A percentile compares a stretch with the other conserved stretches of the same genome.
Conservation (phyloP, 2,113 vertebrate species). For the Anser brachyrhynchus region DNA sequence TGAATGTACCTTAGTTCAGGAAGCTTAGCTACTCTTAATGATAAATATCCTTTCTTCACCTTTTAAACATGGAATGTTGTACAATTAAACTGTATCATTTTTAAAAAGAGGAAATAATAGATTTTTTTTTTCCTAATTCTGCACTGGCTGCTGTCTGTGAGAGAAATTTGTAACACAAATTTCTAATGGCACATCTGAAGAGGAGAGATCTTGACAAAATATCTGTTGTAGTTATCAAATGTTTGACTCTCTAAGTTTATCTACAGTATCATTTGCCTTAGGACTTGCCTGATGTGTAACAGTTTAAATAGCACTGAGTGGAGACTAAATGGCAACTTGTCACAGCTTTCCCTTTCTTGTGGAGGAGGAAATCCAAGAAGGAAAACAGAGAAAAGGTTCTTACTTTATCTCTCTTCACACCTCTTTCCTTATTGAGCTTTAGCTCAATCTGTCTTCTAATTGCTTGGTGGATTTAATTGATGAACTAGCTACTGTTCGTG, state of each 20-base stretch:
- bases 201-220: background rate
- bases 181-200: background rate
- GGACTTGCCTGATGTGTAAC: background rate
- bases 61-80: background rate
- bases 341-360: background rate
- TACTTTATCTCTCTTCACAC: background rate
- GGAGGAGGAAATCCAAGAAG: background rate
- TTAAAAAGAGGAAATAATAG: background rate
- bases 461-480: background rate
- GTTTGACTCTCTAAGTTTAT: background rate
- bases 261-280: background rate
- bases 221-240: background rate
- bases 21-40: background rate
- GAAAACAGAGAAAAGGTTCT: background rate
- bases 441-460: background rate
- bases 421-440: background rate
- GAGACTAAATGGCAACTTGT: background rate
- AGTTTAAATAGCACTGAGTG: background rate
- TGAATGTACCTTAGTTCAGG: background rate
- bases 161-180: background rate
- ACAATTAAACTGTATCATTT: background rate
- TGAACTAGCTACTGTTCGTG: background rate
- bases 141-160: background rate
- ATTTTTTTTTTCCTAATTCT: background rate
- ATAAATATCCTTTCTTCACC: background rate